Evolutionary conservation across 2,888 invertebrate species (phyloP).

Genomic region (Micropterix aruncella): DNA sequence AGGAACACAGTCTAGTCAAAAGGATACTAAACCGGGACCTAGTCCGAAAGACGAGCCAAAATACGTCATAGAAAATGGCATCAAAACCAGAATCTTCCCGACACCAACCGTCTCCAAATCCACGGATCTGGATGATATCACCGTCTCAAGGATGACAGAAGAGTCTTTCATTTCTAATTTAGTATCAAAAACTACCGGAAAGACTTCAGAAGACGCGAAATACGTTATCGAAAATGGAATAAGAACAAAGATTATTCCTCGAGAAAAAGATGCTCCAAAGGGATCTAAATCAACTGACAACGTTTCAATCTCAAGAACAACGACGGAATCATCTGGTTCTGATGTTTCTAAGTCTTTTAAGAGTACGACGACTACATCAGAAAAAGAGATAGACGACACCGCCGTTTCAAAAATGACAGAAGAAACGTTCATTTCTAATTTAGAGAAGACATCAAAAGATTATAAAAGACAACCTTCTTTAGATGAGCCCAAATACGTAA

Average conservation of each 20-base stretch:
- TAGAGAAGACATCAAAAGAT: conserved; percentile 1
- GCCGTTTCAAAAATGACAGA: not conserved
- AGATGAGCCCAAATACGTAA: conserved; percentile 15
- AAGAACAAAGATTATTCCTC: conserved; percentile 32
- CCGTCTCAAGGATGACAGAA: conserved; percentile 6
- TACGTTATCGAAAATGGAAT: conserved; percentile 35
- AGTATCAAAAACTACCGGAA: conserved; percentile 28
- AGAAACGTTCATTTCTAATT: not conserved
- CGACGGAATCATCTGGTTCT: too few species aligned
- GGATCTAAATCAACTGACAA: conserved; percentile 2
- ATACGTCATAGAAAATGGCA: too few species aligned
- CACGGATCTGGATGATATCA: too few species aligned
- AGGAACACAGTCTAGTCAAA: too few species aligned
- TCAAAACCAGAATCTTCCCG: too few species aligned
- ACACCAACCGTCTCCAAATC: too few species aligned
- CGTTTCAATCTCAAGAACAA: conserved; percentile 14
- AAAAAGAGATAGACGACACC: not conserved
- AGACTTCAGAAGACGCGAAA: conserved; percentile 35
- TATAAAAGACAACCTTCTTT: too few species aligned
- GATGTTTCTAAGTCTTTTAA: too few species aligned
- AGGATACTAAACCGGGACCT: too few species aligned
- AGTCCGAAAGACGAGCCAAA: too few species aligned
- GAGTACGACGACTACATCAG: not conserved
- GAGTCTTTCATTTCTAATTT: conserved; percentile 2
- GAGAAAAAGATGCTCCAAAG: conserved; percentile 17